Evolutionary conservation across 2,113 vertebrate genomes (phyloP).

Genomic region (Nannobrachium achirus): DNA sequence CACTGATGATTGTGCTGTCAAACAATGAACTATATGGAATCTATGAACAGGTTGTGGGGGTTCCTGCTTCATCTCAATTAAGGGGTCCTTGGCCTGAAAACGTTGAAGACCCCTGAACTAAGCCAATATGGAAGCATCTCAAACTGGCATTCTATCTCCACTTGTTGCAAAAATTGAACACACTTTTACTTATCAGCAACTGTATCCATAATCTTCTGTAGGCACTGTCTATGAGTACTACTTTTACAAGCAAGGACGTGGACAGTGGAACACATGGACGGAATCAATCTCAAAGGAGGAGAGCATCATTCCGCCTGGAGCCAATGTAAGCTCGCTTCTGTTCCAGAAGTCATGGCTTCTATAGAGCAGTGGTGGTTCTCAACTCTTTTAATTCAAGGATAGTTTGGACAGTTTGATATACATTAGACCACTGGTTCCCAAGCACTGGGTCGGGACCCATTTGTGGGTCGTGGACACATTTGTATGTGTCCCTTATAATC

Average conservation of each 20-base stretch:
- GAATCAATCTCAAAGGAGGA: slow-evolving; percentile 86
- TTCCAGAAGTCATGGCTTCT: background rate
- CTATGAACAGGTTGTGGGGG: too few species aligned
- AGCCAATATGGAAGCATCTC: too few species aligned
- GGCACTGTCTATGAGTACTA: slow-evolving; percentile 92
- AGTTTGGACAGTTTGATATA: too few species aligned
- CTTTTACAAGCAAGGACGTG: slow-evolving; percentile 84
- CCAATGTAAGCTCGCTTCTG: slow-evolving; percentile 79
- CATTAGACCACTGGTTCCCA: background rate
- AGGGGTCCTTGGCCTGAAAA: too few species aligned
- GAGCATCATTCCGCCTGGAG: slow-evolving; percentile 72
- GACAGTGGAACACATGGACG: slow-evolving; percentile 87
- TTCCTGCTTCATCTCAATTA: too few species aligned
- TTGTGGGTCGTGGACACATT: background rate
- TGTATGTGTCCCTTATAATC: background rate
- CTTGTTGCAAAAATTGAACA: too few species aligned
- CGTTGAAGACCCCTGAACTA: too few species aligned
- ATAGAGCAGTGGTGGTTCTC: background rate
- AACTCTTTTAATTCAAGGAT: too few species aligned
- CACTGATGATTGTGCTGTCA: too few species aligned
- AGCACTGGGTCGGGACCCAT: background rate
- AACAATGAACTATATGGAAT: too few species aligned
- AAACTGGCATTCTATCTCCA: background rate
- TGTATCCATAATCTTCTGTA: slow-evolving; percentile 58
- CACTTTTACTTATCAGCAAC: slow-evolving; percentile 1